Conservation (phyloP, 2,888 invertebrate species). For the Prosopocoilus inquinatus region DNA sequence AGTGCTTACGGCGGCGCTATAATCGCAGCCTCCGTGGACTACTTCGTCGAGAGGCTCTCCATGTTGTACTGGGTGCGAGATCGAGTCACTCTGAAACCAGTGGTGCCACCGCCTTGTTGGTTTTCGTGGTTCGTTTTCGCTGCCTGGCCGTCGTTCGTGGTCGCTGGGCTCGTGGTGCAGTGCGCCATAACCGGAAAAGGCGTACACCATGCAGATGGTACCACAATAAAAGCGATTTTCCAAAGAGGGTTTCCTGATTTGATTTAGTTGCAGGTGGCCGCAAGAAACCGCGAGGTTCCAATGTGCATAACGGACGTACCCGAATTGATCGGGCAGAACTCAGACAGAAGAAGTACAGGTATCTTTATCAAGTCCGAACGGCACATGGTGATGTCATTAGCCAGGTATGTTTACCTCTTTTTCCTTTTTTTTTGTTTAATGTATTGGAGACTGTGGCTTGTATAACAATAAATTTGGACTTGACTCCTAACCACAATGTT, state of each 20-base stretch:
- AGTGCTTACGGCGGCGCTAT: conserved; percentile 75
- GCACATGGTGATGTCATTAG: conserved; percentile 89
- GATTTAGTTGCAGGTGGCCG: conserved; percentile 48
- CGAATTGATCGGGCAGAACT: conserved; percentile 76
- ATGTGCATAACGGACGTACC: conserved; percentile 56
- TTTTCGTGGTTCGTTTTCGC: conserved; percentile 72
- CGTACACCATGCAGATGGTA: conserved; percentile 63
- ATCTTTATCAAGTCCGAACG: conserved; percentile 84
- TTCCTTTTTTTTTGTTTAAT: too few relatives aligned
- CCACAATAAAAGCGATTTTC: conserved; percentile 31
- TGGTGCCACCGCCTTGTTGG: conserved; percentile 62
- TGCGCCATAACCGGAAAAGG: conserved; percentile 68
- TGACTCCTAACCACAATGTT: too few relatives aligned
- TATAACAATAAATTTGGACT: too few relatives aligned
- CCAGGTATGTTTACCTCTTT: conserved; percentile 58
- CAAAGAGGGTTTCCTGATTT: conserved; percentile 8
- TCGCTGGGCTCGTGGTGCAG: conserved; percentile 68
- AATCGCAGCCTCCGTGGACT: conserved; percentile 68
- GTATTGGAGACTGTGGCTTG: too few relatives aligned
- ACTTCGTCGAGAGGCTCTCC: conserved; percentile 69
- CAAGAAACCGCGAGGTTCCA: conserved; percentile 50
- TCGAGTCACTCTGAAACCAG: conserved; percentile 60
- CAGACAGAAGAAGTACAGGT: conserved; percentile 80
- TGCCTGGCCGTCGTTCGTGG: conserved; percentile 69
- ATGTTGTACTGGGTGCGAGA: conserved; percentile 74